Base-by-base conservation (phyloP, 2,888 invertebrate genomes). In the Octodonta nipae region DNA sequence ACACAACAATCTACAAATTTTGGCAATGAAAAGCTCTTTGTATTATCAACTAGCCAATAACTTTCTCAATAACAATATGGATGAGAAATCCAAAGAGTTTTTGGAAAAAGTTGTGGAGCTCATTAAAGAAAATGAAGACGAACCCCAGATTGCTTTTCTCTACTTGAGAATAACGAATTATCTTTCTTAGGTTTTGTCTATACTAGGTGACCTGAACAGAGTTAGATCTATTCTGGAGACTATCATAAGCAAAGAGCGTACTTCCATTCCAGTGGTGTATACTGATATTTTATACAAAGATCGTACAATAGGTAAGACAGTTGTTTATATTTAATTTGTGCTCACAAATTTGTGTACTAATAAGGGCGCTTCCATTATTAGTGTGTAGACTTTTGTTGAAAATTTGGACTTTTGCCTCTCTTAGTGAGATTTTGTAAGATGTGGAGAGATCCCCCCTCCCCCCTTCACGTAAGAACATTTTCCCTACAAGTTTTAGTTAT, bases 131-230 rank as follows among this genome's bases (percentile, higher is more conserved):
- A 37, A 48, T 30, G 36, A 38, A 2, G 41, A 44, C 13, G 41
- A 60, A 34, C 44, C 52, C 4, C 47, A 51, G 31, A 46, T 60
- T 13, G 41, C 45, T 15, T 74, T 71, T 47, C 61, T 73, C 35
- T 58, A 68, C 24, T 57, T 73, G 30, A 62, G 71, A 47, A 62
- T 73, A 22, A 66, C 72, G 35, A 74, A 74, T 46, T 66, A 72
- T 39, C 55, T 70, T 30, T 67, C 71, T 33, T 73, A 70, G 49
- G 65, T 68, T 36, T 52, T 70, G 3, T 67, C 70, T 1, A 70
- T 71, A 46, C 50, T 67, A 30, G 68, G 68, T 15, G 63, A 70
- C 30, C 57, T 61, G 5, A 54, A 53, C 10, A 45, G 55, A 11
- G 67, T 72, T 2, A 61, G 60, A 36, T 61, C 64, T 6, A 59